A percentile compares a stretch with the other conserved stretches of the same genome.
Evolutionary conservation across 2,888 invertebrate genomes (phyloP).

Genomic region (Aradus depressus): DNA sequence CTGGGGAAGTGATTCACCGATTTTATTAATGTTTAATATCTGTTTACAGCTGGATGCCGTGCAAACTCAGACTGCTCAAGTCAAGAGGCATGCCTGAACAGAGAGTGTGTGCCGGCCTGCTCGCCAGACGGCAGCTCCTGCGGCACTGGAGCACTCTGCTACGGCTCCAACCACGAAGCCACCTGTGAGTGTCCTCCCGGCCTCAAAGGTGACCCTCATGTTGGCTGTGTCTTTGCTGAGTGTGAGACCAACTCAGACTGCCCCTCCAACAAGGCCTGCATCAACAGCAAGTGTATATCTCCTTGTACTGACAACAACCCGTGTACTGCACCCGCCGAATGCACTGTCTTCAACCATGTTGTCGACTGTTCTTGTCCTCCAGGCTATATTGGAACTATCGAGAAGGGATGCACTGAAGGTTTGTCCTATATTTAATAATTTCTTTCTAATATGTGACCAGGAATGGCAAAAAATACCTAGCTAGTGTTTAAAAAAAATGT

Average conservation of each 20-base stretch:
- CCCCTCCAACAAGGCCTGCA: constrained; percentile 65
- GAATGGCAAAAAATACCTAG: neutral
- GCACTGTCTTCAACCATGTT: constrained; percentile 62
- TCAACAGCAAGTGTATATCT: constrained; percentile 65
- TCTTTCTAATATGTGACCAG: neutral
- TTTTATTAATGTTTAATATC: too few relatives aligned
- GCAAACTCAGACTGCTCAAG: constrained; percentile 66
- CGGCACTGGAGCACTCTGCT: constrained; percentile 66
- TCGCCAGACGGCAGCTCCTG: constrained; percentile 57
- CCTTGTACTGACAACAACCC: constrained; percentile 58
- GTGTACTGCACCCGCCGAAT: constrained; percentile 62
- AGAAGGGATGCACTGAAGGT: constrained; percentile 49
- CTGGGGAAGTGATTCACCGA: too few relatives aligned
- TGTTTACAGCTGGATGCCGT: constrained; percentile 46
- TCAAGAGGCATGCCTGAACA: constrained; percentile 72
- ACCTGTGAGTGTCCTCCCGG: constrained; percentile 76
- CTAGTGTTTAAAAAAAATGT: neutral
- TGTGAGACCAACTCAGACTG: constrained; percentile 72
- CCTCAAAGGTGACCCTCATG: constrained; percentile 66
- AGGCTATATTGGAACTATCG: constrained; percentile 54
- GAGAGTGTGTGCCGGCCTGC: constrained; percentile 72
- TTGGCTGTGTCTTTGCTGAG: constrained; percentile 66
- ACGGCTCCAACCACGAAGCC: constrained; percentile 66
- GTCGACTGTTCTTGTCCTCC: constrained; percentile 73
- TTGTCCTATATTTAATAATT: constrained; percentile 9